Evolutionary conservation across 2,797 vertebrate genomes (phyloP).

Genomic region (Poeciliopsis paucimaculata): DNA sequence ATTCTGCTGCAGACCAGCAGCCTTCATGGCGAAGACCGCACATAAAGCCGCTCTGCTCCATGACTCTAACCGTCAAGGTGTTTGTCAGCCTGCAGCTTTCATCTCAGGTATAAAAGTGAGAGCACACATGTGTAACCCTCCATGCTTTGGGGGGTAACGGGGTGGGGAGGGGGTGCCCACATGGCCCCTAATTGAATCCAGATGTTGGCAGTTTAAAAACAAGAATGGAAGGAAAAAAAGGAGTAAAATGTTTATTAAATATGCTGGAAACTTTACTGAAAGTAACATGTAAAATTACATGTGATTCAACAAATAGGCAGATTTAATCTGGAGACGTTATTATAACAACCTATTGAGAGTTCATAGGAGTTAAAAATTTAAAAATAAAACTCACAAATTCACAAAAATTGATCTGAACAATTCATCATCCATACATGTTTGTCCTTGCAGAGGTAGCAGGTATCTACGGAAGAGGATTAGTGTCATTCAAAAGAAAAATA

Average conservation of each 20-base stretch:
- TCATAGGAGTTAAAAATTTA: not conserved
- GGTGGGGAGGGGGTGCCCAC: constrained; percentile 51
- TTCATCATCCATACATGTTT: not conserved
- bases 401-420: too few relatives aligned
- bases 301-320: constrained; percentile 25
- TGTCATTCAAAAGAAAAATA: too few relatives aligned
- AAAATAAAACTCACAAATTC: not conserved
- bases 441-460: not conserved
- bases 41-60: constrained; percentile 1
- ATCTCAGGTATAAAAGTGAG: constrained; percentile 65
- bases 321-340: not conserved
- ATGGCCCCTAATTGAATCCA: constrained; percentile 76
- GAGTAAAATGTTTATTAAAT: constrained; percentile 46
- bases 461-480: too few relatives aligned
- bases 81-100: constrained; percentile 32
- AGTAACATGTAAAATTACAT: constrained; percentile 23
- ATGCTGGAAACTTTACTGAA: constrained; percentile 41
- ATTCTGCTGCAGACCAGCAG: not conserved
- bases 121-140: constrained; percentile 58
- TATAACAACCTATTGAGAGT: not conserved
- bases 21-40: not conserved
- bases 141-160: constrained; percentile 43
- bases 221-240: constrained; percentile 45
- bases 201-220: constrained; percentile 62
- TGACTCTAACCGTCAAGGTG: constrained; percentile 11